Base-by-base conservation (phyloP, 1,140 invertebrate genomes). In the Tetramorium parvispinum region DNA sequence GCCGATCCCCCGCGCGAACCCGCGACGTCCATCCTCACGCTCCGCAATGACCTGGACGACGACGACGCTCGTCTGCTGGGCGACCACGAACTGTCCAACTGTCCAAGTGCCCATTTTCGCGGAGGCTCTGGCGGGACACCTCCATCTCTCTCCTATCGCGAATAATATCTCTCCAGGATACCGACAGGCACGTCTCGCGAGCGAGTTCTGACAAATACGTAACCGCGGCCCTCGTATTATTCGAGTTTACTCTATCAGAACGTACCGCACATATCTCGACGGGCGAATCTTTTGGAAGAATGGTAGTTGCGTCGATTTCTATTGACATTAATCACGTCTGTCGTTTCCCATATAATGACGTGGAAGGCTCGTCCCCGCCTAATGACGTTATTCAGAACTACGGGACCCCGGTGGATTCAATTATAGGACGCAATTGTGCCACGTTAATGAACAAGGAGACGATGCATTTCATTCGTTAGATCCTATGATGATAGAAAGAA, bases 61-160 rank as follows among this genome's bases (percentile, higher is more conserved):
- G 87, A 65, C 81, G 63, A 78, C 71, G 49, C 51, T 32, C 75
- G 68, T 59, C 63, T 85, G 66, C 71, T 53, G 37, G 18, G 40
- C 86, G 57, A 73, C 87, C 83, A 85, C 88, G 75, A 93, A 93
- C 91, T 93, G 92, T 93, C 91, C 91, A 93, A 93, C 92, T 93
- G 92, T 93, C 92, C 90, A 88, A 90, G 87, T 85, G 87, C 86
- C 83, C 88, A 91, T 91, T 92, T 91, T 91, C 91, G 63, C 88
- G 71, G 76, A 40, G 51, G 66, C 63, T 49, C 37, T 85, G 59
- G 37, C 75, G 46, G 46, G 65, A 55, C 88, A 85, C 51, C 63
- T 81, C 59, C 83, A 70, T 83, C 79, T 82, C 88, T 63, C 57
- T 81, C 6, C 82, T 87, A 91, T 90, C 88, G 91, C 88, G 90